These are phyloP conservation scores for Mythimna pallens DNA, from an alignment of 2,888 invertebrate genomes.

Conservation along the genomic window DNA sequence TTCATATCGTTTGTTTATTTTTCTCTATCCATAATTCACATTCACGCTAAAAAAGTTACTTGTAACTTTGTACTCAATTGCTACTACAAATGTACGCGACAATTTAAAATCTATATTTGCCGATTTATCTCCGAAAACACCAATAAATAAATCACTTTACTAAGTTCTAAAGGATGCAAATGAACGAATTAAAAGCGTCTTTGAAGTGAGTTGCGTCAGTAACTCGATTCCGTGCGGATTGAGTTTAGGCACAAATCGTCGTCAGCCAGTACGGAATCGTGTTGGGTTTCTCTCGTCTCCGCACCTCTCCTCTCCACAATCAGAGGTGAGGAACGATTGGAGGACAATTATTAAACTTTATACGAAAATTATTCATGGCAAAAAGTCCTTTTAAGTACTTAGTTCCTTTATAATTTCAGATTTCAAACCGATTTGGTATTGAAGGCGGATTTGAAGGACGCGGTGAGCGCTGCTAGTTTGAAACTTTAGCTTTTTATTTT, in stretches of 20 bases:
- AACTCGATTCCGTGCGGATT: slow-evolving; percentile 58
- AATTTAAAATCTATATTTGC: background rate
- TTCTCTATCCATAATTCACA: background rate
- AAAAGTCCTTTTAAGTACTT: slow-evolving; percentile 57
- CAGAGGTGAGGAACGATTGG: slow-evolving; percentile 47
- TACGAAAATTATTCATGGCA: slow-evolving; percentile 58
- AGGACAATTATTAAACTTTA: slow-evolving; percentile 61
- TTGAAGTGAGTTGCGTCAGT: slow-evolving; percentile 54
- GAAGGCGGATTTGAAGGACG: slow-evolving; percentile 16
- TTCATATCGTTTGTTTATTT: background rate
- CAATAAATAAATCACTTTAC: slow-evolving; percentile 34
- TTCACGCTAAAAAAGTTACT: background rate
- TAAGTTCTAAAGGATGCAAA: slow-evolving; percentile 43
- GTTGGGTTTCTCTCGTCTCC: slow-evolving; percentile 40
- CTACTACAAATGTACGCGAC: background rate
- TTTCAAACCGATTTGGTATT: slow-evolving; percentile 44
- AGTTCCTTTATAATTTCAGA: slow-evolving; percentile 55
- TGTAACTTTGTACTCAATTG: background rate
- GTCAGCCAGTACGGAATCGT: slow-evolving; percentile 57
- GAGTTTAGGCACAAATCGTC: slow-evolving; percentile 69
- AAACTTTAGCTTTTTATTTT: slow-evolving; percentile 29
- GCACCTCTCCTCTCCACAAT: slow-evolving; percentile 21
- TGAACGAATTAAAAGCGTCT: slow-evolving; percentile 53
- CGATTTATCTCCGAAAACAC: slow-evolving; percentile 11
- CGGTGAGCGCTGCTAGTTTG: background rate